Base-by-base conservation (phyloP, 1,140 invertebrate genomes). In the Bacillus rossius region DNA sequence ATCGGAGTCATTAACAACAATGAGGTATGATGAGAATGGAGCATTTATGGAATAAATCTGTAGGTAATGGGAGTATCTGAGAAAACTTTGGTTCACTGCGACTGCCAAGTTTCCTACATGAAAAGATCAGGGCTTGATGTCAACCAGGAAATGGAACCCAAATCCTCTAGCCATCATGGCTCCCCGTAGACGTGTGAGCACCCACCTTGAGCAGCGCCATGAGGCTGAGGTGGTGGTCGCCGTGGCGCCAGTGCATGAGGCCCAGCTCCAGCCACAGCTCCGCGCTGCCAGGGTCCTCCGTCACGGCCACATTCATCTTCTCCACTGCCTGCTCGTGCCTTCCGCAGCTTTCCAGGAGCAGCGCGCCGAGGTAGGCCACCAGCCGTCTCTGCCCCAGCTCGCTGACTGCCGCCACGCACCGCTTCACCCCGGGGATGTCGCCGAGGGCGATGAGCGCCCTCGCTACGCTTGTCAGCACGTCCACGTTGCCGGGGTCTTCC, bases 191-290 rank as follows among this genome's bases (percentile, higher is more conserved):
- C n/a, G n/a, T n/a, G n/a, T n/a, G n/a, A n/a, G n/a, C n/a, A n/a
- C n/a, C n/a, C n/a, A 34, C 29, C 77, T 88, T 85, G 14, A 90
- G 73, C 64, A 89, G 78, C 59, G 81, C 78, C 59, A 81, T 77
- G 22, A 86, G 71, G 60, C 82, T 81, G 61, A 84, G 80, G 20
- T 81, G 72, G 72, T 79, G 81, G 42, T 88, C 71, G 22, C 76
- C 66, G 34, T 83, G 67, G 67, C 84, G 71, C 79, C 83, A 87
- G 67, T 88, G 79, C 53, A 86, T 75, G 67, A 79, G 79, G 13
- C 86, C 89, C 29, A 87, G 72, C 64, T 84, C 77, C 47, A 85
- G 69, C 69, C 76, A 81, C n/a, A 79, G 77, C 66, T 82, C 79
- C 8, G 80, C 69, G n/a, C 69, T 68, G 55, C 79, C 69, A 56